Percentiles rank a stretch among this genome's conserved stretches.
Conservation (phyloP, 2,113 vertebrate genomes). For the Sinocyclocheilus rhinocerous region DNA sequence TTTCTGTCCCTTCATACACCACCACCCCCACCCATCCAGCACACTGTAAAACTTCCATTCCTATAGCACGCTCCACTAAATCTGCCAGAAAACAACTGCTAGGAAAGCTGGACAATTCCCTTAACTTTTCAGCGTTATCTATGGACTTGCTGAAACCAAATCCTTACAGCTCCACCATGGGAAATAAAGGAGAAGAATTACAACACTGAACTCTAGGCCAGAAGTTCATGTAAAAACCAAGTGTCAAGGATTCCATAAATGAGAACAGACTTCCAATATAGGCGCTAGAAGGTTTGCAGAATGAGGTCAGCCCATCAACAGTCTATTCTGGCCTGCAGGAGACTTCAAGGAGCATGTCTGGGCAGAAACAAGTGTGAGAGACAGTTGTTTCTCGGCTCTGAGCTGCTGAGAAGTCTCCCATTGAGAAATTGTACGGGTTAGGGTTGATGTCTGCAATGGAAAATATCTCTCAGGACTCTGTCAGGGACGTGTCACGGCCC, state of each 20-base stretch:
- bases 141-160: constrained; percentile 2
- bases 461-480: constrained; percentile 34
- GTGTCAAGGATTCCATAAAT: constrained; percentile 2
- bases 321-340: not conserved
- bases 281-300: not conserved
- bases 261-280: not conserved
- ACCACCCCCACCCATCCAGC: not conserved
- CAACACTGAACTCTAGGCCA: not conserved
- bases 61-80: not conserved
- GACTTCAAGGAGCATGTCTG: constrained; percentile 34
- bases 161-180: constrained; percentile 14
- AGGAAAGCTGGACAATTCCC: constrained; percentile 11
- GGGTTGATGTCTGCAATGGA: constrained; percentile 11
- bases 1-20: not conserved
- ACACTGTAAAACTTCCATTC: constrained; percentile 9
- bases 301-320: constrained; percentile 32
- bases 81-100: constrained; percentile 21
- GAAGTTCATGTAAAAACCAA: constrained; percentile 14
- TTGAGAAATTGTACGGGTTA: constrained; percentile 14
- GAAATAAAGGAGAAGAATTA: not conserved
- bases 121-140: constrained; percentile 3
- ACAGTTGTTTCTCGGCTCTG: not conserved
- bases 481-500: constrained; percentile 36
- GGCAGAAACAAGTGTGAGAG: constrained; percentile 37
- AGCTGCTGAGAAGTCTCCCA: constrained; percentile 24